Base-by-base conservation (phyloP, 2,888 invertebrate genomes). In the Parnassius mnemosyne region DNA sequence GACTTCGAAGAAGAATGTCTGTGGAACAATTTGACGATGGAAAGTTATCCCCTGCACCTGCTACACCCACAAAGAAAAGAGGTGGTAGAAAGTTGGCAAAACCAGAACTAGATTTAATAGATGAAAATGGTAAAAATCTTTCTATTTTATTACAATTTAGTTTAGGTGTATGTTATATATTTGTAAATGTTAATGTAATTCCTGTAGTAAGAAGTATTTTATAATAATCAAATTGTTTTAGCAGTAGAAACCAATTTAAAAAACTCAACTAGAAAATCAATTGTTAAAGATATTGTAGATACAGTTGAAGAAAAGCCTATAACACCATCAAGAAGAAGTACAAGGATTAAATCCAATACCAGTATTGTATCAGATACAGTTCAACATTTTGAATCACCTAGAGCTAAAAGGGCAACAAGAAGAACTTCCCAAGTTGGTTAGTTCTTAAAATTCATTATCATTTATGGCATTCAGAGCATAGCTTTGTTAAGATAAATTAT, bases 41-140 rank as follows among this genome's bases (percentile, higher is more conserved):
- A 3, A 83, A 82, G 51, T 83, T 84, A 16, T 87, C 89, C 3
- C 73, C 79, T 25, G 76, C 82, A 61, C 81, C 84, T 10, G 79
- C 80, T 7, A 90, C 89, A 58, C 90, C 90, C 13, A 84, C 81
- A 11, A 91, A 87, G 71, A 89, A 85, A 68, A 80, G 86, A 67
- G 78, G 77, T 7, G 79, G 79, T 10, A 77, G 82, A 68, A 74
- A 83, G 47, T 78, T 80, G 60, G 79, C 84, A 41, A 90, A 90
- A 66, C 85, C 89, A 65, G 86, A 86, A 60, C 75, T 91, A 49
- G 88, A 88, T 67, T 74, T 89, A 13, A 90, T 91, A 72, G 83
- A 84, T 78, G 90, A 90, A 78, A 83, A 87, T 80, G 79, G 90
- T 90, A 81, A 71, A n/a, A 3, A 11, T 10, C 11, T 44, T 44